phyloP scores from a whole-genome alignment of 1,140 invertebrate species.

The Aradophagus sp. region DNA sequence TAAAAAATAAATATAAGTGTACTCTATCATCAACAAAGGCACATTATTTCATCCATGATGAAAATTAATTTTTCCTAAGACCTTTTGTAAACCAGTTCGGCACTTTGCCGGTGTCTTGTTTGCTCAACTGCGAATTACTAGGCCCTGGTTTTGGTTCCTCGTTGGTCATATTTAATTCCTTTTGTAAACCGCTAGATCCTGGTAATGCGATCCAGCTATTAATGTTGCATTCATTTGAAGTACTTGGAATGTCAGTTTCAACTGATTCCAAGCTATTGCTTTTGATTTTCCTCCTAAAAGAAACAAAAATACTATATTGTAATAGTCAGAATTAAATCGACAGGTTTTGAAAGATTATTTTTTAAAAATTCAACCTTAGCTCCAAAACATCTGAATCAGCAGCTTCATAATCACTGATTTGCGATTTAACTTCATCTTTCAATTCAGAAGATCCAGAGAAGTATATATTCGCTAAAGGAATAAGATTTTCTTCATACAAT shows the following conservation, averaged over 20 bases:
- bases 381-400: conserved; percentile 58
- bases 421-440: conserved; percentile 69
- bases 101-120: conserved; percentile 2
- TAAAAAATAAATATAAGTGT: too few relatives aligned
- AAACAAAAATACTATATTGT: neutral
- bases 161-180: neutral
- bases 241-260: too few relatives aligned
- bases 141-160: neutral
- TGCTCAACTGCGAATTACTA: neutral
- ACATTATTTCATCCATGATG: too few relatives aligned
- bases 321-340: neutral
- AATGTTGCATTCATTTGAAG: too few relatives aligned
- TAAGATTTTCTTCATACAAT: conserved; percentile 81
- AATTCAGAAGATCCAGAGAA: conserved; percentile 76
- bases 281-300: neutral
- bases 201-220: too few relatives aligned
- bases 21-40: too few relatives aligned
- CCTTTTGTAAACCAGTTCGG: conserved; percentile 20
- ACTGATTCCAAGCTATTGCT: too few relatives aligned
- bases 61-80: conserved; percentile 5
- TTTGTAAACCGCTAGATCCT: neutral
- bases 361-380: conserved; percentile 12
- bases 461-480: conserved; percentile 85
- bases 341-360: conserved; percentile 1
- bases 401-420: conserved; percentile 72